A percentile compares a stretch with the other conserved stretches of the same genome.
phyloP scores from a whole-genome alignment of 2,113 vertebrate species.

The Solenodon paradoxus region DNA sequence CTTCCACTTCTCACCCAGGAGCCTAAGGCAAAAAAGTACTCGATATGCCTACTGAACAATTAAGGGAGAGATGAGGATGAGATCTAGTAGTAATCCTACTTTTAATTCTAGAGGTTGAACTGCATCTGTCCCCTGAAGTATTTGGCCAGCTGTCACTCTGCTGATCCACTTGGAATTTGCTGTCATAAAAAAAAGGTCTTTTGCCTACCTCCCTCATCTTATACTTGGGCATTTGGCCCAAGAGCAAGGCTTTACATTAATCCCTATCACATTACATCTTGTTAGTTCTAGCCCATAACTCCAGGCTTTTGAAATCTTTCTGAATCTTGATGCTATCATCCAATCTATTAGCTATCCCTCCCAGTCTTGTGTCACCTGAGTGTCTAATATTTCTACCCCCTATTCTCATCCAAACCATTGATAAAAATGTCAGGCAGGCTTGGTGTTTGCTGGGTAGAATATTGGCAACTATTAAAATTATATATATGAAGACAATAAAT shows the following conservation, averaged over 20 bases:
- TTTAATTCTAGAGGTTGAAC: neutral
- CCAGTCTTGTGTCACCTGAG: neutral
- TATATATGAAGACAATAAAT: too few species aligned
- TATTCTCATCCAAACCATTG: constrained; percentile 5
- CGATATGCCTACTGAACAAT: neutral
- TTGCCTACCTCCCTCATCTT: constrained; percentile 1
- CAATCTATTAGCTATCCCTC: neutral
- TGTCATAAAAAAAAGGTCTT: constrained; percentile 14
- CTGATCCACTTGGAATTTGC: neutral
- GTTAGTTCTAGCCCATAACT: constrained; percentile 19
- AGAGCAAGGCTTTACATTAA: constrained; percentile 4
- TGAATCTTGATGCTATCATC: constrained; percentile 36
- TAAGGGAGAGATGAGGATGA: neutral
- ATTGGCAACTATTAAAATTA: constrained; percentile 32
- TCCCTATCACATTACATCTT: neutral
- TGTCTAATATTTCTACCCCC: neutral
- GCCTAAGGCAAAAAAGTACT: neutral
- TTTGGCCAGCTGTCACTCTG: constrained; percentile 4
- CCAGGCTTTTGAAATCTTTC: constrained; percentile 22
- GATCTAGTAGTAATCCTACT: neutral
- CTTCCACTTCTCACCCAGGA: neutral
- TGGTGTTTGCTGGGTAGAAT: neutral
- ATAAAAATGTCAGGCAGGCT: neutral
- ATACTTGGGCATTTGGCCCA: neutral
- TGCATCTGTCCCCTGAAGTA: neutral